phyloP scores from a whole-genome alignment of 2,113 vertebrate genomes.

The Psettodes erumei region DNA sequence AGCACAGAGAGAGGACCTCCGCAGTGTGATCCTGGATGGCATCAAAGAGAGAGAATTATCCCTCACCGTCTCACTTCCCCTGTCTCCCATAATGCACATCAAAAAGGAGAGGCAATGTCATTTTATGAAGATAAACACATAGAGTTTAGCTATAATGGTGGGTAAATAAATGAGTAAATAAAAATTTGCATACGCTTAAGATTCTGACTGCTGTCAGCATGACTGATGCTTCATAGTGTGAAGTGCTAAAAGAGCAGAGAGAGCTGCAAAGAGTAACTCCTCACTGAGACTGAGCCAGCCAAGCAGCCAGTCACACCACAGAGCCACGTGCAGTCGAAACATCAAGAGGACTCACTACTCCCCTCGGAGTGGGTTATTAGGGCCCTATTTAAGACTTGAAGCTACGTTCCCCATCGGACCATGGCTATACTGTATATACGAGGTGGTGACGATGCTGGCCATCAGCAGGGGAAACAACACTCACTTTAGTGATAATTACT shows the following conservation, averaged over 20 bases:
- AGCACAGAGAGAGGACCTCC: slow-evolving; percentile 91
- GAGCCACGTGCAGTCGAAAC: slow-evolving; percentile 32
- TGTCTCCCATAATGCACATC: neutral
- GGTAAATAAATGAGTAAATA: slow-evolving; percentile 26
- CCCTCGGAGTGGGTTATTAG: slow-evolving; percentile 10
- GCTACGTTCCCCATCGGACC: slow-evolving; percentile 7
- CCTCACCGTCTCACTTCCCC: neutral
- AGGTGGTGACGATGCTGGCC: neutral
- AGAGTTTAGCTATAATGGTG: neutral
- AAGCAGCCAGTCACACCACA: slow-evolving; percentile 26
- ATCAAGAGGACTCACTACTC: slow-evolving; percentile 22
- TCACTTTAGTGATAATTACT: slow-evolving; percentile 27
- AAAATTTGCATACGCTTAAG: neutral
- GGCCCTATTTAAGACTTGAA: slow-evolving; percentile 22
- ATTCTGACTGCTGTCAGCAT: slow-evolving; percentile 13
- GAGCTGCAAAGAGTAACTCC: slow-evolving; percentile 7
- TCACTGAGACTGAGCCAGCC: slow-evolving; percentile 12
- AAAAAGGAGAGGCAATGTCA: neutral
- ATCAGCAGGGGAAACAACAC: neutral
- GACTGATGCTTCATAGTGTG: slow-evolving; percentile 28
- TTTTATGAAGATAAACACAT: neutral
- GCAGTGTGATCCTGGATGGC: slow-evolving; percentile 89
- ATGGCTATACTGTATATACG: neutral
- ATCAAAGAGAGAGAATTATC: slow-evolving; percentile 10
- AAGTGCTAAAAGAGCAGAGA: slow-evolving; percentile 12